Base-by-base conservation (phyloP, 2,113 vertebrate genomes). In the Phrynocephalus versicolor region DNA sequence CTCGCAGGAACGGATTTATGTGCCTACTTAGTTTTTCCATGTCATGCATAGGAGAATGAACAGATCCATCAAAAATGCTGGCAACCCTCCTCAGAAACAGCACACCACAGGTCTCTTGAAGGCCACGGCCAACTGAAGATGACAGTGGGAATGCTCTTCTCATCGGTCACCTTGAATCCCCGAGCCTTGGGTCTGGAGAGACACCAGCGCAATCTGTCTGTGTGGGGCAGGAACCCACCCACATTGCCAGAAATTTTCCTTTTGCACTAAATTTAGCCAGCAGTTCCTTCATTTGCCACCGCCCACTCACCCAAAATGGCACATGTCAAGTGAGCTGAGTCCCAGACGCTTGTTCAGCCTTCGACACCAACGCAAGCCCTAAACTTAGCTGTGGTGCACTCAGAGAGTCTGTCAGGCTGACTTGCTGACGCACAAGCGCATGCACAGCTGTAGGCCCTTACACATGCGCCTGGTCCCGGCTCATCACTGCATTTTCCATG, bases 241-340 rank as follows among this genome's bases (percentile, higher is more conserved):
- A 55, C 81, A 72, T n/a, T 71, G 81, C 69, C 57, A 72, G 70
- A 60, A 83, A 60, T 62, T 35, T 83, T 83, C 70, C 35, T 9
- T 30, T n/a, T 39, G 25, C 57, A 18, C 69, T 62, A 73, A 83
- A 73, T 39, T 39, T 73, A 83, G 23, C 70, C 81, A 6, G 37
- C 16, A 6, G 45, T 72, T 30, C 23, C 55, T 62, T 73, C 55
- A 60, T 30, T 7, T 10, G 5, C 45, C 45, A 10, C 81, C 60
- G 70, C 81, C 69, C 69, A 62, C 70, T 73, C 81, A n/a, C 21
- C 67, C 81, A 1, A 73, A 41, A 60, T 25, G 37, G 23, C 81
- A 57, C 33, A 18, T 19, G 21, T 55, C 15, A 23, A 13, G 14
- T 23, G 14, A 39, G 70, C 64, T 16, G 65, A 55, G 70, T 27